These are phyloP conservation scores for Epinotia bilunana DNA, from an alignment of 2,888 invertebrate species.

Conservation along the genomic window DNA sequence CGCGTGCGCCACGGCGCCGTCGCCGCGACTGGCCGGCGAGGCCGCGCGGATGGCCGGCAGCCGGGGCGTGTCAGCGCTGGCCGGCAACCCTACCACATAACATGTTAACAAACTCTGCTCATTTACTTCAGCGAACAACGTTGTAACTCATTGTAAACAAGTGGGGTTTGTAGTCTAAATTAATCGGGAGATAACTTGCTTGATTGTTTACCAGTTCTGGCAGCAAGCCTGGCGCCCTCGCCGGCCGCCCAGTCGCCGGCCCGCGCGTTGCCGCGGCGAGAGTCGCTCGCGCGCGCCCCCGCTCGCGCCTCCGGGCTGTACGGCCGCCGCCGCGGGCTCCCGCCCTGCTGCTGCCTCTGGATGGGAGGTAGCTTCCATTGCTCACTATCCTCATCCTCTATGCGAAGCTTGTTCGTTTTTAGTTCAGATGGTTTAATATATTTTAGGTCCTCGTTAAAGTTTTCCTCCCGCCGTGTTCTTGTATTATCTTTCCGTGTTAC, in stretches of 20 bases:
- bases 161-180: too few species aligned
- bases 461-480: slow-evolving; percentile 1
- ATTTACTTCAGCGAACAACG: too few species aligned
- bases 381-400: slow-evolving; percentile 1
- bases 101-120: neutral
- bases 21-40: slow-evolving; percentile 19
- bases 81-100: slow-evolving; percentile 1
- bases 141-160: too few species aligned
- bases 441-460: neutral
- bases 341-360: neutral
- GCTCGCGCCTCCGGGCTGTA: neutral
- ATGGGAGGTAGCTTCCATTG: slow-evolving; percentile 17
- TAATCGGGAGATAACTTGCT: neutral
- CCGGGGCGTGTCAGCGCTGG: neutral
- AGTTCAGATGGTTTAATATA: neutral
- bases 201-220: neutral
- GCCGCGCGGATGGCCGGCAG: slow-evolving; percentile 4
- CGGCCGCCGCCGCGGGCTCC: slow-evolving; percentile 10
- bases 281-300: neutral
- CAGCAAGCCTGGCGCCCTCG: neutral
- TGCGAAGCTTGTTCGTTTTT: neutral
- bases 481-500: neutral
- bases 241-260: neutral
- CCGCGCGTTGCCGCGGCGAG: neutral
- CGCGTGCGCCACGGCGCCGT: neutral